Percentiles rank a stretch among this genome's conserved stretches.
These are phyloP conservation scores for Plusia festucae DNA, from an alignment of 2,888 invertebrate genomes.

Conservation along the genomic window DNA sequence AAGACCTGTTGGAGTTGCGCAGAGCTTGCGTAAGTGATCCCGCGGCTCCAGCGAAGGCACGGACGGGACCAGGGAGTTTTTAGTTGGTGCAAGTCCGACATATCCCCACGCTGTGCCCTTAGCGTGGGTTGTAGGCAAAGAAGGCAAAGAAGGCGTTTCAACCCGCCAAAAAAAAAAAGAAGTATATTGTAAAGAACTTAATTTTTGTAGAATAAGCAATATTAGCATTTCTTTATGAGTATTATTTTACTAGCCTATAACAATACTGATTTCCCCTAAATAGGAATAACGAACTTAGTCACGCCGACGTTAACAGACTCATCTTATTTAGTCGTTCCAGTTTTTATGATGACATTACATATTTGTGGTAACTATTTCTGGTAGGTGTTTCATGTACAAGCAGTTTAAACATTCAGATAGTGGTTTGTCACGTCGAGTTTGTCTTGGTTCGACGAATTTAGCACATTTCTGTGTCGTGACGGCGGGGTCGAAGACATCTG, in stretches of 20 bases:
- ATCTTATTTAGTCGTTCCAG: slow-evolving; percentile 62
- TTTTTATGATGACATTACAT: slow-evolving; percentile 67
- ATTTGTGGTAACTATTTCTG: slow-evolving; percentile 58
- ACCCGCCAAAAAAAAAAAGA: too few relatives aligned
- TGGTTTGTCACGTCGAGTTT: slow-evolving; percentile 81
- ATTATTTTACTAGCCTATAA: too few relatives aligned
- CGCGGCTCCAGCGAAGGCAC: too few relatives aligned
- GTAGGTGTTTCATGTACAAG: slow-evolving; percentile 54
- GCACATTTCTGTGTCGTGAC: slow-evolving; percentile 82
- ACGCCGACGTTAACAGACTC: slow-evolving; percentile 44
- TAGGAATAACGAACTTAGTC: slow-evolving; percentile 49
- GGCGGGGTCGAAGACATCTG: slow-evolving; percentile 79
- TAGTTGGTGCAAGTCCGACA: too few relatives aligned
- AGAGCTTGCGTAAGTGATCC: too few relatives aligned
- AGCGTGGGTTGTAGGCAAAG: too few relatives aligned
- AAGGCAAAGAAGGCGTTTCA: too few relatives aligned
- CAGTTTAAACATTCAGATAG: slow-evolving; percentile 79
- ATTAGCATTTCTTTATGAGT: slow-evolving; percentile 3
- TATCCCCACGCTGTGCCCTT: too few relatives aligned
- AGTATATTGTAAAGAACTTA: background rate
- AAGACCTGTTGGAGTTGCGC: too few relatives aligned
- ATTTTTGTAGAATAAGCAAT: background rate
- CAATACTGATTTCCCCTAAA: slow-evolving; percentile 46
- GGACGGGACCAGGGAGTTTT: too few relatives aligned
- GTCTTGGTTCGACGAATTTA: slow-evolving; percentile 81